Evolutionary conservation across 2,888 invertebrate genomes (phyloP).

Genomic region (Eledone cirrhosa): DNA sequence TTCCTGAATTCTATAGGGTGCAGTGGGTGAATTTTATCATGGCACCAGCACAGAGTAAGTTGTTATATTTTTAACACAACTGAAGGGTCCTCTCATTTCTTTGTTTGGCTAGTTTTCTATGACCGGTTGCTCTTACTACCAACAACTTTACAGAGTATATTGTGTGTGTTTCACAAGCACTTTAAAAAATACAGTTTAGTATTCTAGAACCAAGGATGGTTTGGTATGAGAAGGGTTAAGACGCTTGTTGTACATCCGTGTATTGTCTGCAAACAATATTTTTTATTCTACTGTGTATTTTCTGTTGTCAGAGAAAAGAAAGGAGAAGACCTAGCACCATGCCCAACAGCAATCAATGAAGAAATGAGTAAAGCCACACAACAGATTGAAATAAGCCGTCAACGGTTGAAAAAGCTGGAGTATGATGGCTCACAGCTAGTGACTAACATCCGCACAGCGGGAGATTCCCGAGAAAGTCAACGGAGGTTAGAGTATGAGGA

Average conservation of each 20-base stretch:
- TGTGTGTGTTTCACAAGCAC: too few relatives aligned
- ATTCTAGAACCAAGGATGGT: too few relatives aligned
- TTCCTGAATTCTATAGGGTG: too few relatives aligned
- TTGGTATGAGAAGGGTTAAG: background rate
- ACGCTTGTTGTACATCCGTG: background rate
- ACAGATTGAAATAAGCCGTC: constrained; percentile 65
- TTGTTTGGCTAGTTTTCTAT: too few relatives aligned
- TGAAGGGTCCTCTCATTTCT: too few relatives aligned
- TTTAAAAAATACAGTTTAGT: too few relatives aligned
- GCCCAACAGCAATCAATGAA: constrained; percentile 62
- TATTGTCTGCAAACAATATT: background rate
- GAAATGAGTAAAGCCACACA: constrained; percentile 64
- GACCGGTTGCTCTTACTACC: too few relatives aligned
- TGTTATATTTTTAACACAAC: too few relatives aligned
- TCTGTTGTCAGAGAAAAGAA: constrained; percentile 54
- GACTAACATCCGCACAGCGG: constrained; percentile 66
- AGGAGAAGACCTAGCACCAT: constrained; percentile 56
- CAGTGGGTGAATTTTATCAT: too few relatives aligned
- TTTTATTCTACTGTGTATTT: background rate
- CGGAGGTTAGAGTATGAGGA: constrained; percentile 65
- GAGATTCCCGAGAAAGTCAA: constrained; percentile 63
- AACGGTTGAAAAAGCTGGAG: constrained; percentile 62
- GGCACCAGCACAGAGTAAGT: too few relatives aligned
- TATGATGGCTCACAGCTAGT: constrained; percentile 66
- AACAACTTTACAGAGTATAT: too few relatives aligned